Percentiles rank a stretch among this genome's conserved stretches.
Conservation (phyloP, 2,888 invertebrate genomes). For the Drosophila lutescens region DNA sequence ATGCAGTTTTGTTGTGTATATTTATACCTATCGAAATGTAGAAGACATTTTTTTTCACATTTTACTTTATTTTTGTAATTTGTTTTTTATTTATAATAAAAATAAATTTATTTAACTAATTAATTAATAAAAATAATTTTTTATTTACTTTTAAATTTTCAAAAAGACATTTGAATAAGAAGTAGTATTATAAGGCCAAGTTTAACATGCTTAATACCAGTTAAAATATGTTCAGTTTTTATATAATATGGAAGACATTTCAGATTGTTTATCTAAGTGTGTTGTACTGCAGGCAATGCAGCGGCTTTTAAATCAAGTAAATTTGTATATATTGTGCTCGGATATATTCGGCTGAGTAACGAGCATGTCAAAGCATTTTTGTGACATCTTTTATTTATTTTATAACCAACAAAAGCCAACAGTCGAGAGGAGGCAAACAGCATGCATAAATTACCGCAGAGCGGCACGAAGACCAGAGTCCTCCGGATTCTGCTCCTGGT, state of each 20-base stretch:
- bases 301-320: background rate
- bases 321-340: slow-evolving; percentile 4
- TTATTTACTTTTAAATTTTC: too few species aligned
- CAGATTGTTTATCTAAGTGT: background rate
- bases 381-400: slow-evolving; percentile 74
- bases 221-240: too few species aligned
- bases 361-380: slow-evolving; percentile 71
- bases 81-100: too few species aligned
- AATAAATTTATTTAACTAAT: too few species aligned
- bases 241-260: background rate
- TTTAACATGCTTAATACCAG: too few species aligned
- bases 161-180: too few species aligned
- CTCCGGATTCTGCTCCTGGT: slow-evolving; percentile 22
- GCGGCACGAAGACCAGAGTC: slow-evolving; percentile 49
- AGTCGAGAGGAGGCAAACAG: slow-evolving; percentile 73
- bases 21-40: too few species aligned
- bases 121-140: too few species aligned
- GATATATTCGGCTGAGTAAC: slow-evolving; percentile 50
- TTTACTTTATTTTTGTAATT: too few species aligned
- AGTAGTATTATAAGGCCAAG: too few species aligned
- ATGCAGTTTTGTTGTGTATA: too few species aligned
- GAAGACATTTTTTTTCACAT: too few species aligned
- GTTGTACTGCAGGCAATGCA: background rate
- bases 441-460: slow-evolving; percentile 76
- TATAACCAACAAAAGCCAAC: slow-evolving; percentile 69